phyloP scores from a whole-genome alignment of 2,888 invertebrate genomes.

The Chymomyza fuscimana region DNA sequence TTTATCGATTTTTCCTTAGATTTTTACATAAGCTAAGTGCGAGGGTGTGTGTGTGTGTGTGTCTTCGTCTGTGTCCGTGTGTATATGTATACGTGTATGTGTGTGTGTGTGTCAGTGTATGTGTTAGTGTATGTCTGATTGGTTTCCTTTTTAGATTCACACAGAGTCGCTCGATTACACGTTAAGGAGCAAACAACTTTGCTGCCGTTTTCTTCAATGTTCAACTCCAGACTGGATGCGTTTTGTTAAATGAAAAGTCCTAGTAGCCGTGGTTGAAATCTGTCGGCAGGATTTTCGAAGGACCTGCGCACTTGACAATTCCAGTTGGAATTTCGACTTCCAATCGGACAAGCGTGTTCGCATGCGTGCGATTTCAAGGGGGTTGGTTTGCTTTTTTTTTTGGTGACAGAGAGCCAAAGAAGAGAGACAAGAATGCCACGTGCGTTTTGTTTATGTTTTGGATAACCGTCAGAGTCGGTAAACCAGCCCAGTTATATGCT shows the following conservation, averaged over 20 bases:
- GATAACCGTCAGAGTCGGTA: background rate
- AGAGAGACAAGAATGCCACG: conserved; percentile 37
- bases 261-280: conserved; percentile 62
- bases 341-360: conserved; percentile 17
- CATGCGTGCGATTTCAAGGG: conserved; percentile 44
- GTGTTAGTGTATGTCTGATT: conserved; percentile 57
- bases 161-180: conserved; percentile 62
- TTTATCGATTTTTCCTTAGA: conserved; percentile 69
- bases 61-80: conserved; percentile 31
- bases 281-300: conserved; percentile 73
- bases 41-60: conserved; percentile 34
- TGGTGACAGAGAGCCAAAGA: background rate
- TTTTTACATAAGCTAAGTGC: conserved; percentile 65
- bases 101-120: conserved; percentile 35
- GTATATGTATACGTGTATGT: conserved; percentile 39
- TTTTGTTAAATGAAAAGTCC: conserved; percentile 69
- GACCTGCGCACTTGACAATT: conserved; percentile 76
- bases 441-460: conserved; percentile 55
- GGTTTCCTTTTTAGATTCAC: conserved; percentile 61
- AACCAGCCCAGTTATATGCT: background rate
- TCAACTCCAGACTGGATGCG: conserved; percentile 78
- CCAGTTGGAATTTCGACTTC: conserved; percentile 58
- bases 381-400: conserved; percentile 39
- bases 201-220: conserved; percentile 78
- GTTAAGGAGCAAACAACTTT: conserved; percentile 61